A percentile compares a stretch with the other conserved stretches of the same genome.
phyloP scores from a whole-genome alignment of 2,888 invertebrate species.

The Miltochrista miniata region DNA sequence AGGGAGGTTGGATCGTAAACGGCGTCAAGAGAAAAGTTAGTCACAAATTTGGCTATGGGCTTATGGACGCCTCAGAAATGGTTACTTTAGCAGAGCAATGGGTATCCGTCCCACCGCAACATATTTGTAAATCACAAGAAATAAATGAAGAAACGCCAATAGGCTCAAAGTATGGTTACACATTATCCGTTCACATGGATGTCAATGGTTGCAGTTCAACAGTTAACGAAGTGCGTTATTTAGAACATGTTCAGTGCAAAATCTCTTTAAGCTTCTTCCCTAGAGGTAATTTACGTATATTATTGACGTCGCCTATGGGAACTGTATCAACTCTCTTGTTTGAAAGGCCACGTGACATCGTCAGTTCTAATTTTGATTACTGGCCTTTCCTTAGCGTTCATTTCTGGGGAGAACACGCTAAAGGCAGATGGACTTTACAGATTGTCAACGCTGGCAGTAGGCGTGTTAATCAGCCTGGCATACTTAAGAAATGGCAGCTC shows the following conservation, averaged over 20 bases:
- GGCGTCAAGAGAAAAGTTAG: conserved; percentile 97
- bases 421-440: conserved; percentile 94
- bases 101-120: conserved; percentile 97
- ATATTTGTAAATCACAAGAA: conserved; percentile 97
- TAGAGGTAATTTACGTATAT: conserved; percentile 94
- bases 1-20: conserved; percentile 96
- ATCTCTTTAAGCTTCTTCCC: conserved; percentile 96
- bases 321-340: conserved; percentile 96
- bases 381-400: conserved; percentile 99
- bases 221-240: conserved; percentile 92
- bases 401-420: conserved; percentile 98
- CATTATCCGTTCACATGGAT: conserved; percentile 91
- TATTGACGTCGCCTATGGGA: conserved; percentile 96
- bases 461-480: conserved; percentile 93
- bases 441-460: conserved; percentile 89
- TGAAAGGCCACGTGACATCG: conserved; percentile 95
- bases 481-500: conserved; percentile 97
- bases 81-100: conserved; percentile 96
- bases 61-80: conserved; percentile 98
- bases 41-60: conserved; percentile 98
- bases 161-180: conserved; percentile 89
- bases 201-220: conserved; percentile 95
- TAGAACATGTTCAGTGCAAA: conserved; percentile 99
- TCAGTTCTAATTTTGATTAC: conserved; percentile 97
- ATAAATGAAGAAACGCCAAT: conserved; percentile 92